Evolutionary conservation across 2,888 invertebrate genomes (phyloP).

Genomic region (Hemithea aestivaria): DNA sequence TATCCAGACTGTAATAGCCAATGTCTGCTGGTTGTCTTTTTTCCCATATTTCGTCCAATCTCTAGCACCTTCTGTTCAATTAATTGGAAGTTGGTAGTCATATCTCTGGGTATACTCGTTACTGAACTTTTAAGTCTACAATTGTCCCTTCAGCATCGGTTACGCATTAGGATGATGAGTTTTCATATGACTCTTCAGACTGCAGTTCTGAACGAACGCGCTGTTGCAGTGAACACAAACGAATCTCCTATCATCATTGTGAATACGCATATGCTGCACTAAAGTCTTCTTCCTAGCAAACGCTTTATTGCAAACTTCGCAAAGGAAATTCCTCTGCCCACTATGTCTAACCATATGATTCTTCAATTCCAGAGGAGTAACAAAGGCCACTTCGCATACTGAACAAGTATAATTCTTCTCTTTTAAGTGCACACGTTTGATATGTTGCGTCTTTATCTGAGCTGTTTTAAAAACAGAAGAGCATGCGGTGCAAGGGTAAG

Average conservation of each 20-base stretch:
- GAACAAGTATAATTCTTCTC: conserved; percentile 52
- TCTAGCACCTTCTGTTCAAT: too few species aligned
- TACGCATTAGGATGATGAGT: conserved; percentile 26
- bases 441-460: conserved; percentile 52
- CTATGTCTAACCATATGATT: conserved; percentile 57
- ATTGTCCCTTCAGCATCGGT: too few species aligned
- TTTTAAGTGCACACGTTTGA: conserved; percentile 55
- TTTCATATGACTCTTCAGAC: conserved; percentile 12
- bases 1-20: too few species aligned
- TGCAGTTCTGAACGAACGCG: conserved; percentile 28
- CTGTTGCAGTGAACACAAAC: conserved; percentile 23
- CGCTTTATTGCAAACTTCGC: conserved; percentile 66
- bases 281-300: conserved; percentile 55
- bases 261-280: conserved; percentile 53
- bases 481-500: conserved; percentile 61
- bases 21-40: too few species aligned
- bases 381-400: conserved; percentile 49
- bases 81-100: too few species aligned
- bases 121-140: too few species aligned
- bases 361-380: conserved; percentile 46
- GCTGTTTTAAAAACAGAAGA: conserved; percentile 52
- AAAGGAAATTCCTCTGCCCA: conserved; percentile 52
- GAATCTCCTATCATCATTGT: conserved; percentile 26
- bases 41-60: too few species aligned
- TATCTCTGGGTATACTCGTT: too few species aligned